A percentile compares a stretch with the other conserved stretches of the same genome.
Conservation (phyloP, 2,888 invertebrate genomes). For the Drosophila phalerata region DNA sequence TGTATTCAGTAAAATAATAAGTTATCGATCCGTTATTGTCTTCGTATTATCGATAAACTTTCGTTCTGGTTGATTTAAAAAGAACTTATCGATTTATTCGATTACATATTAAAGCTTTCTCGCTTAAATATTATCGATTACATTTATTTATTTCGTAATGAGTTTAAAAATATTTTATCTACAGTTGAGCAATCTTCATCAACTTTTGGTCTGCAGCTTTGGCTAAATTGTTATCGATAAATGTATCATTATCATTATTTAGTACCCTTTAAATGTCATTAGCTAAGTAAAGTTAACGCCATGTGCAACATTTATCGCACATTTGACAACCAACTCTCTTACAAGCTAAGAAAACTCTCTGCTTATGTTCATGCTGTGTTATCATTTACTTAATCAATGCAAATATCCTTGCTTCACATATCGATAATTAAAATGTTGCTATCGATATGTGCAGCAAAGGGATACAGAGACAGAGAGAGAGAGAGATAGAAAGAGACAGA, state of each 20-base stretch:
- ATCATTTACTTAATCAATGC: neutral
- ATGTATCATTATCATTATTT: neutral
- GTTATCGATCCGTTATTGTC: neutral
- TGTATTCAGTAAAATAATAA: neutral
- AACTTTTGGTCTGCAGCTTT: no score
- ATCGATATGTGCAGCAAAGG: slow-evolving; percentile 2
- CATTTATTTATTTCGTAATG: no score
- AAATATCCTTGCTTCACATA: neutral
- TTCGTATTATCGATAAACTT: no score
- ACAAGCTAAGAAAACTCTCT: neutral
- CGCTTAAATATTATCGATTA: slow-evolving; percentile 1
- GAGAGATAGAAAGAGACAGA: neutral
- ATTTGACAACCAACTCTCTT: neutral
- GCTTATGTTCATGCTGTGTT: neutral
- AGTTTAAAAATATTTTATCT: no score
- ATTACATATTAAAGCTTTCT: no score
- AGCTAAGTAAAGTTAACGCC: neutral
- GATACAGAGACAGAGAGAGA: neutral
- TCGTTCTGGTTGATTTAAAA: no score
- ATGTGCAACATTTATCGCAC: neutral
- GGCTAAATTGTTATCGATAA: slow-evolving; percentile 6
- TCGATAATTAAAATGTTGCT: slow-evolving; percentile 3
- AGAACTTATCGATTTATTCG: no score
- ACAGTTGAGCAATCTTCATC: no score
- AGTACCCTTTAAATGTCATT: neutral